These are phyloP conservation scores for Vulpes ferrilata DNA, from an alignment of 2,113 vertebrate genomes.

Conservation along the genomic window DNA sequence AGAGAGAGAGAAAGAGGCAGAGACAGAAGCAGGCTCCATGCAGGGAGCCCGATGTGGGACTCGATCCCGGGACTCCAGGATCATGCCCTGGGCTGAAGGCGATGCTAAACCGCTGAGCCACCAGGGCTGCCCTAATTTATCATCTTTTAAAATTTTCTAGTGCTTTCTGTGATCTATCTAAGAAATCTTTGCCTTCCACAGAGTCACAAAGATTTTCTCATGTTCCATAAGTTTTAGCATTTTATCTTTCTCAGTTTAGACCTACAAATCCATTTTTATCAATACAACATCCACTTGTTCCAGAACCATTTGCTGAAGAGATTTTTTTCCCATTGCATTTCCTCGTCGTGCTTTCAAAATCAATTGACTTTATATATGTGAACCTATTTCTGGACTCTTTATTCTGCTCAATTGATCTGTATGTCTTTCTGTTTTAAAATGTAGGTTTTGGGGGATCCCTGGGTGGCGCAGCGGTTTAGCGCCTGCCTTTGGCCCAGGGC, in stretches of 20 bases:
- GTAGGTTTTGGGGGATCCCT: no score
- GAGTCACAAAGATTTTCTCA: conserved; percentile 23
- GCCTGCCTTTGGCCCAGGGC: no score
- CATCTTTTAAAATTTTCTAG: not conserved
- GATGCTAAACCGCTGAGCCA: no score
- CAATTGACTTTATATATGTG: not conserved
- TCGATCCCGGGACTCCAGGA: no score
- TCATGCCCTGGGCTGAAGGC: no score
- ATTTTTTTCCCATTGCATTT: conserved; percentile 33
- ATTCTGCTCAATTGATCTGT: not conserved
- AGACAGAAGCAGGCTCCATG: no score
- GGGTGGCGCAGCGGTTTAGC: no score
- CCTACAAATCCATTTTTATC: not conserved
- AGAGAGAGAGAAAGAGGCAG: no score
- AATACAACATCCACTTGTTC: not conserved
- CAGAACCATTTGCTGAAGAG: conserved; percentile 9
- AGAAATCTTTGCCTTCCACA: not conserved
- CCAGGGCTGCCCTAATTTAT: not conserved
- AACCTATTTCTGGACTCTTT: not conserved
- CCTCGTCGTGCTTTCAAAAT: conserved; percentile 33
- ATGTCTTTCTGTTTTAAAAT: not conserved
- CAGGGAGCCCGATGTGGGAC: no score
- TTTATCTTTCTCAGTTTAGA: conserved; percentile 39
- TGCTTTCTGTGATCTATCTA: conserved; percentile 27
- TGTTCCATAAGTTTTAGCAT: not conserved